These are phyloP conservation scores for Myotis myotis DNA, from an alignment of 2,797 vertebrate species.

Conservation along the genomic window DNA sequence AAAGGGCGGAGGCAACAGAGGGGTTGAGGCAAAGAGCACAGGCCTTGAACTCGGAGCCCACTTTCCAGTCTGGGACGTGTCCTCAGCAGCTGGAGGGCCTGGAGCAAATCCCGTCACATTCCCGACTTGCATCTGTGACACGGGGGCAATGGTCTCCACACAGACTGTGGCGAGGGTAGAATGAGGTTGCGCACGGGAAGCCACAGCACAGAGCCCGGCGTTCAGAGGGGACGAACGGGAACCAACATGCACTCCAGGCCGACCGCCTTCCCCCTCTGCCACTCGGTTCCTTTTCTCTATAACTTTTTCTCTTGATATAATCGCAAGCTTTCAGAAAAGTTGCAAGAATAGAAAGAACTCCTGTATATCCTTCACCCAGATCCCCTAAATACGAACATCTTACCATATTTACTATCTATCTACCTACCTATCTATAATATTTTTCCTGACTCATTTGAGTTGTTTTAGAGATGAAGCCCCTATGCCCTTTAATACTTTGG, in stretches of 20 bases:
- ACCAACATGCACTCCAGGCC: not conserved
- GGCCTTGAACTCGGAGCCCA: not conserved
- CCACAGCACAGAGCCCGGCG: not conserved
- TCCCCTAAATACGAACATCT: not conserved
- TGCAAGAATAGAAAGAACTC: not conserved
- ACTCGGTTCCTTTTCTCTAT: not conserved
- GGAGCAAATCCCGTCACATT: not conserved
- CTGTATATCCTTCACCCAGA: not conserved
- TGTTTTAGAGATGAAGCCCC: conserved; percentile 5
- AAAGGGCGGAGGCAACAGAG: not conserved
- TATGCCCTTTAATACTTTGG: not conserved
- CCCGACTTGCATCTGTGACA: not conserved
- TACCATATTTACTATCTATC: not conserved
- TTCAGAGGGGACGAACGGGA: accelerated
- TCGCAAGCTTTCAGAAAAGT: not conserved
- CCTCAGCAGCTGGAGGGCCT: not conserved
- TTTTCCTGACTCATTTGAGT: conserved; percentile 11
- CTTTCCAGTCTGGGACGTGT: not conserved
- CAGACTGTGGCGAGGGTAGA: not conserved
- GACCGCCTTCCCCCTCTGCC: not conserved
- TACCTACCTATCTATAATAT: not conserved
- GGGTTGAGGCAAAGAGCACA: not conserved
- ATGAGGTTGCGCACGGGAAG: accelerated
- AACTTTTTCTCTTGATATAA: conserved; percentile 12
- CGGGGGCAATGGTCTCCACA: not conserved